Evolutionary conservation across 2,888 invertebrate species (phyloP).

Genomic region (Nysson spinosus): DNA sequence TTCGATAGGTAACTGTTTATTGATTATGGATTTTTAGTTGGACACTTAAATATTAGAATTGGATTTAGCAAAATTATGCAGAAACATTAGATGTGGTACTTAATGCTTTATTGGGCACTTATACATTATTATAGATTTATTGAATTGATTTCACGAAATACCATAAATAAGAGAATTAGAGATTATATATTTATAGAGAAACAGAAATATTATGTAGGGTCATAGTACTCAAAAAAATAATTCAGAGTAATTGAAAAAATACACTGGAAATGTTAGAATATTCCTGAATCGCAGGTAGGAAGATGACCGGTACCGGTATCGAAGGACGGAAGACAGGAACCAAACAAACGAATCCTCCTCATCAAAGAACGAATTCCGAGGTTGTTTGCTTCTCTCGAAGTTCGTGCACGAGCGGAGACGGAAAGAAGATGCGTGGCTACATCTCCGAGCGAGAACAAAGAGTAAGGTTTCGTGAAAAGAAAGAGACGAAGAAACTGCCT

Average conservation of each 20-base stretch:
- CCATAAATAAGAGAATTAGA: no score
- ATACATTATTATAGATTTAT: no score
- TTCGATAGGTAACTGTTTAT: no score
- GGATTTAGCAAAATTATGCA: no score
- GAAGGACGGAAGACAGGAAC: conserved; percentile 45
- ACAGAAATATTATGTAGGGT: no score
- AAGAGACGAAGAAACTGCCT: conserved; percentile 50
- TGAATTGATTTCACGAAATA: no score
- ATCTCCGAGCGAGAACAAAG: conserved; percentile 15
- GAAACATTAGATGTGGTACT: no score
- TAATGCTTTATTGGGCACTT: no score
- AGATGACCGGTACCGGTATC: conserved; percentile 1
- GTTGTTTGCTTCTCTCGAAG: conserved; percentile 66
- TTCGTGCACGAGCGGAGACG: conserved; percentile 35
- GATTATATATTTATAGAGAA: no score
- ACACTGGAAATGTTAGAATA: not conserved
- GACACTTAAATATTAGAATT: no score
- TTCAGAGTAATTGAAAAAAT: not conserved
- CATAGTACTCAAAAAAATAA: no score
- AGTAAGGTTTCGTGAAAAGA: conserved; percentile 29
- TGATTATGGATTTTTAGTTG: no score
- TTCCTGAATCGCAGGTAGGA: not conserved
- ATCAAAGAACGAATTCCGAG: conserved; percentile 66
- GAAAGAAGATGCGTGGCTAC: conserved; percentile 22
- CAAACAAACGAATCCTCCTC: conserved; percentile 69